Base-by-base conservation (phyloP, 1,140 invertebrate species). In the Diachasma alloeum region DNA sequence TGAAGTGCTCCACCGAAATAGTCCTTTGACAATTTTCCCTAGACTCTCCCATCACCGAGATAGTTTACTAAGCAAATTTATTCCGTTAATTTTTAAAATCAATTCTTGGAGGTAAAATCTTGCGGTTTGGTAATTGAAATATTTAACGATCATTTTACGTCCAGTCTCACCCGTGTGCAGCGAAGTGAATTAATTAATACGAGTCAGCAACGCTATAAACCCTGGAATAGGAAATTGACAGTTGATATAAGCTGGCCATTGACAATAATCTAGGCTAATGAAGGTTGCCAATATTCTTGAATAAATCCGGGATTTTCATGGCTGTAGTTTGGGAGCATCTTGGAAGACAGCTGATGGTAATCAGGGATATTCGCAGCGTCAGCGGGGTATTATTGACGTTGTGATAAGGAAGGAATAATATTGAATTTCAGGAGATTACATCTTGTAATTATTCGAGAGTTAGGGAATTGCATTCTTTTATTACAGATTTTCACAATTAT, bases 251-350 rank as follows among this genome's bases (percentile, higher is more conserved):
- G 59, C 59, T 63, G 59, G 22, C 59, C 22, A 22, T 31, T 63
- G 59, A 63, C 24, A 63, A 63, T 63, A 63, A 63, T 63, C 59
- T 63, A 8, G 24, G 59, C 24, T 63, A 63, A 63, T 63, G 59
- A 63, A 63, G 8, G 19, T 63, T 63, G 5, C 59, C 59, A 63
- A 63, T 63, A 31, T 63, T 63, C 22, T 63, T 26, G 22, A 6
- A 31, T 26, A 26, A 63, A 63, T 63, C 24, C 59, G 5, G 24
- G 19, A 22, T 63, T 63, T 63, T 63, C 59, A 63, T 63, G 59
- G 9, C 19, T 63, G 22, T 1, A 63, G 24, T 63, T 63, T 0
- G 19, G 24, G 24, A 63, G 59, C 24, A 63, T 63, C 19, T 63
- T 63, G 24, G 59, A 15, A 63, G 24, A 19, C 22, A 63, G 24